A percentile compares a stretch with the other conserved stretches of the same genome.
These are phyloP conservation scores for Catharus minimus DNA, from an alignment of 2,113 vertebrate species.

Conservation along the genomic window DNA sequence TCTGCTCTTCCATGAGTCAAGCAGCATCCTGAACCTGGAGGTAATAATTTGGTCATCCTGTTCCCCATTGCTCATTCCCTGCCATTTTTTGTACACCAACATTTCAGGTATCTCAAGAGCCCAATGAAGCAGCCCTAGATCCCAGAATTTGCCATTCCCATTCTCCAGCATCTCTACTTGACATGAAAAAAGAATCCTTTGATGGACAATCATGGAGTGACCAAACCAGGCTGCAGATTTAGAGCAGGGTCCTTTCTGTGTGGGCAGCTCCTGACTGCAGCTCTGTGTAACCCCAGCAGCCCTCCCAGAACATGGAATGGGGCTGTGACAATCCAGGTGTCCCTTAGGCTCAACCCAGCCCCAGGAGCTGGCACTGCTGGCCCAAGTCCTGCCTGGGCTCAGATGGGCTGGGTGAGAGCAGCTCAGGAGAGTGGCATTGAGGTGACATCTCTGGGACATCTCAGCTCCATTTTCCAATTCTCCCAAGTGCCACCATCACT, in stretches of 20 bases:
- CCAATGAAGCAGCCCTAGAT: neutral
- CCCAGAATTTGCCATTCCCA: neutral
- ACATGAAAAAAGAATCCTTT: neutral
- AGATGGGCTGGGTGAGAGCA: neutral
- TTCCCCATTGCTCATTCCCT: neutral
- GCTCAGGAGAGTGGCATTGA: neutral
- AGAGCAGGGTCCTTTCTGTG: neutral
- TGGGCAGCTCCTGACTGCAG: fast-evolving
- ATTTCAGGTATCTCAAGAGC: neutral
- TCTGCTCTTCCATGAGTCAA: neutral
- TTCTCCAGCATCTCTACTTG: neutral
- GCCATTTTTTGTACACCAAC: neutral
- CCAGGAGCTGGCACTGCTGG: neutral
- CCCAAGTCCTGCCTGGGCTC: neutral
- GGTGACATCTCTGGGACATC: neutral
- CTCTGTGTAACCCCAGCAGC: neutral
- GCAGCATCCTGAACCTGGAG: neutral
- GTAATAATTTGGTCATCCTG: neutral
- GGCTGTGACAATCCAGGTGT: neutral
- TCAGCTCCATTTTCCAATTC: neutral
- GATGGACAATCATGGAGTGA: fast-evolving
- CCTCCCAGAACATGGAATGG: neutral
- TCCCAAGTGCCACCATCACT: neutral
- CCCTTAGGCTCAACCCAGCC: neutral
- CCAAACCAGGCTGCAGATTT: neutral